phyloP scores from a whole-genome alignment of 2,888 invertebrate species.

The Scaptomyza polygonia region DNA sequence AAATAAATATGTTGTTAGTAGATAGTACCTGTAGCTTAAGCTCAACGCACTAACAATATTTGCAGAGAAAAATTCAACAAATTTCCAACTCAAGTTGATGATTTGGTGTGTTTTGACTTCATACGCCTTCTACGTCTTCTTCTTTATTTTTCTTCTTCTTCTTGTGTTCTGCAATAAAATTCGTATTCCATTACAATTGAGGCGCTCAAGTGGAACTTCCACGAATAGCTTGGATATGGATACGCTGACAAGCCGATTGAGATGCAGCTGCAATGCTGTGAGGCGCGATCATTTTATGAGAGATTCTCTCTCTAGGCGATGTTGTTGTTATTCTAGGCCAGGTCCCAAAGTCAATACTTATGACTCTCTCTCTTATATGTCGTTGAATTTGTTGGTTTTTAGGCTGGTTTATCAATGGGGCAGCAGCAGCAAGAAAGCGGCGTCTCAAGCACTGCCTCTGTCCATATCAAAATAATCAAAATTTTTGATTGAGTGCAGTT shows the following conservation, averaged over 20 bases:
- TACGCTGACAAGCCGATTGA: constrained; percentile 78
- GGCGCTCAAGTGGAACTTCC: constrained; percentile 73
- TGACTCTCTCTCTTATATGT: constrained; percentile 20
- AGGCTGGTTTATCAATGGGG: constrained; percentile 62
- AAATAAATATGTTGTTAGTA: constrained; percentile 17
- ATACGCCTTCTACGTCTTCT: constrained; percentile 2
- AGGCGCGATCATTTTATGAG: constrained; percentile 9
- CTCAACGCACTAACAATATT: constrained; percentile 37
- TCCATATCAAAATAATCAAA: constrained; percentile 79
- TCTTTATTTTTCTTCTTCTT: constrained; percentile 18
- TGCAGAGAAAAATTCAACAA: constrained; percentile 22
- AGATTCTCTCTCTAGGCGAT: constrained; percentile 16
- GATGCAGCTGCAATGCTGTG: constrained; percentile 70
- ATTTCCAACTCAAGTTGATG: constrained; percentile 4
- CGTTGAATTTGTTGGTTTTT: constrained; percentile 31
- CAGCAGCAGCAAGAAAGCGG: constrained; percentile 24
- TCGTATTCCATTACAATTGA: constrained; percentile 79
- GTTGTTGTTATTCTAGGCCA: constrained; percentile 66
- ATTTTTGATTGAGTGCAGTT: constrained; percentile 80
- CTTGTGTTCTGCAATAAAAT: constrained; percentile 79
- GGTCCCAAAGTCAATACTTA: constrained; percentile 55
- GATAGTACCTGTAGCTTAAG: constrained; percentile 4
- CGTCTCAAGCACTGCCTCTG: constrained; percentile 69
- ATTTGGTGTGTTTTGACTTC: background rate
- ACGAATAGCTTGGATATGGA: constrained; percentile 76